A percentile compares a stretch with the other conserved stretches of the same genome.
phyloP scores from a whole-genome alignment of 2,888 invertebrate genomes.

The Heliconius aoede region DNA sequence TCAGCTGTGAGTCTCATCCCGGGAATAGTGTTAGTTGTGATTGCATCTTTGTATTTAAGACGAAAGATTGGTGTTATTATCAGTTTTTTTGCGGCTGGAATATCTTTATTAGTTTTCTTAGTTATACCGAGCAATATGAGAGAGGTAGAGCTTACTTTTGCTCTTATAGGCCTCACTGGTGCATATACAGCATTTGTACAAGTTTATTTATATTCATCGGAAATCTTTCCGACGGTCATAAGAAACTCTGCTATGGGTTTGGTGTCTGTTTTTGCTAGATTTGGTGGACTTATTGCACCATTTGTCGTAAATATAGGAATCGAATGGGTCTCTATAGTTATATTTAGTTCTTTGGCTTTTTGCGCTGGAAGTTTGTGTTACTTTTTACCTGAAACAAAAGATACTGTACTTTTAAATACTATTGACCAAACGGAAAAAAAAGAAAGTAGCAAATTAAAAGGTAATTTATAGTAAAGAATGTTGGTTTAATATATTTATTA shows the following conservation, averaged over 20 bases:
- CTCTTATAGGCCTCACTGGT: conserved; percentile 89
- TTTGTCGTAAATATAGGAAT: conserved; percentile 84
- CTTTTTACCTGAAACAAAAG: conserved; percentile 74
- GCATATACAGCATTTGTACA: conserved; percentile 87
- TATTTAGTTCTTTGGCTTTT: conserved; percentile 68
- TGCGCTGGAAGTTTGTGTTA: conserved; percentile 66
- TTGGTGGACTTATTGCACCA: conserved; percentile 87
- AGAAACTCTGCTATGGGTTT: conserved; percentile 91
- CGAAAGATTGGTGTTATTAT: conserved; percentile 64
- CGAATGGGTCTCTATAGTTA: conserved; percentile 70
- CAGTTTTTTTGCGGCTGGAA: conserved; percentile 63
- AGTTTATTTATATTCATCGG: conserved; percentile 89
- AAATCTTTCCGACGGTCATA: conserved; percentile 91
- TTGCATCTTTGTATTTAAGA: conserved; percentile 64
- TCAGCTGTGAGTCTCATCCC: conserved; percentile 79
- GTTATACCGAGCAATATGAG: conserved; percentile 61
- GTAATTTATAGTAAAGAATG: background rate
- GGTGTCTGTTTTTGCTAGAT: conserved; percentile 86
- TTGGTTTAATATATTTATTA: background rate
- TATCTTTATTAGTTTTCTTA: conserved; percentile 67
- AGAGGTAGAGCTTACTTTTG: conserved; percentile 85
- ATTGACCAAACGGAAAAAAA: conserved; percentile 65
- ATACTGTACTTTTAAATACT: conserved; percentile 68
- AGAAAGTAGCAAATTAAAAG: conserved; percentile 16
- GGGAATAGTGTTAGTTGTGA: conserved; percentile 62